Evolutionary conservation across 2,888 invertebrate species (phyloP).

Genomic region (Dioctria rufipes): DNA sequence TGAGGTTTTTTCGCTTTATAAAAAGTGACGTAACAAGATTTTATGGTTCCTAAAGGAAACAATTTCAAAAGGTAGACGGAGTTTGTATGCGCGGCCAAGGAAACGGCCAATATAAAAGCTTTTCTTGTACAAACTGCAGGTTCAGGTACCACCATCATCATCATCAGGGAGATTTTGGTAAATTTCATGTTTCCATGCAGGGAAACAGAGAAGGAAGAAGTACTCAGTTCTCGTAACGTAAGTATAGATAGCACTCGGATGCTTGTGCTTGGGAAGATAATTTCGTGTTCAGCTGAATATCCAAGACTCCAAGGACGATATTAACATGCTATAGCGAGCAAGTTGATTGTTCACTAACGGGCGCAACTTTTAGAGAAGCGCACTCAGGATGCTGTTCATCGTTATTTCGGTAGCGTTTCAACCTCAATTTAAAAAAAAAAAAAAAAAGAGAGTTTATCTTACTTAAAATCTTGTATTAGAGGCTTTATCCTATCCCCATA

Average conservation of each 20-base stretch:
- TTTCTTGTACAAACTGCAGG: conserved; percentile 34
- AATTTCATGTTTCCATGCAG: background rate
- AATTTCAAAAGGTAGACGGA: background rate
- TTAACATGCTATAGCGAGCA: background rate
- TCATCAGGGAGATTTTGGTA: conserved; percentile 6
- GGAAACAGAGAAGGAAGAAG: background rate
- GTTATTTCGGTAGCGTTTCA: background rate
- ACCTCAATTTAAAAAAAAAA: no score
- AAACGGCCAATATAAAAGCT: conserved; percentile 8
- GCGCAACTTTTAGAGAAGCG: background rate
- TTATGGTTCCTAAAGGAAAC: conserved; percentile 21
- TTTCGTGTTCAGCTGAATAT: background rate
- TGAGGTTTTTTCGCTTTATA: background rate
- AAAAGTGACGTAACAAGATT: conserved; percentile 31
- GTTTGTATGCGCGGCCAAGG: background rate
- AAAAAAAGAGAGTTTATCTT: no score
- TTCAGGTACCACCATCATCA: background rate
- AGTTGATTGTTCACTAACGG: background rate
- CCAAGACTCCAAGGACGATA: background rate
- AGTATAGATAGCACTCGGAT: conserved; percentile 8
- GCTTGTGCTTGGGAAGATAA: background rate
- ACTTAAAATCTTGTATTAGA: no score
- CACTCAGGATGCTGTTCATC: background rate
- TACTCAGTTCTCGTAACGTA: no score
- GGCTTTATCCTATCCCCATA: background rate